Conservation (phyloP, 2,888 invertebrate genomes). For the Apamea monoglypha region DNA sequence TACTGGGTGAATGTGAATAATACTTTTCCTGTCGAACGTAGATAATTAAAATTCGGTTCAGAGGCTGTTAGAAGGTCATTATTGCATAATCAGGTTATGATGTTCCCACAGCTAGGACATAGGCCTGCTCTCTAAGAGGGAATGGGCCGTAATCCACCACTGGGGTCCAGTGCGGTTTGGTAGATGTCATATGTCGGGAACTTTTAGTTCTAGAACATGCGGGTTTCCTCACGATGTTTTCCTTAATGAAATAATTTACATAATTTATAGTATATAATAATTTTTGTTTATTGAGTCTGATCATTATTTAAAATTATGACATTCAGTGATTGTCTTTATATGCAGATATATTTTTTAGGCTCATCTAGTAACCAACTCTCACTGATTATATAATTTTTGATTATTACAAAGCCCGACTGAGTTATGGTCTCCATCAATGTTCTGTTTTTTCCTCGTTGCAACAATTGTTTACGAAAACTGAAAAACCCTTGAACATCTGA, state of each 20-base stretch:
- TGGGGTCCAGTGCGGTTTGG: neutral
- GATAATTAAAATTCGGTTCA: conserved; percentile 5
- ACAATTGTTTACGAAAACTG: neutral
- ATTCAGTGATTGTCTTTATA: neutral
- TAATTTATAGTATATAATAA: too few species aligned
- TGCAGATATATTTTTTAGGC: neutral
- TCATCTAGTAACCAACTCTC: neutral
- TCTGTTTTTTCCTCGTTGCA: neutral
- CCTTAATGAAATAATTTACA: too few species aligned
- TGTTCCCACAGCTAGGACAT: neutral
- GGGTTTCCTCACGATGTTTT: neutral
- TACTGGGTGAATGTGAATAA: conserved; percentile 4
- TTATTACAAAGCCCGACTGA: neutral
- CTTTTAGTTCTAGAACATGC: neutral
- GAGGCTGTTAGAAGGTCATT: neutral
- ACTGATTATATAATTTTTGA: too few species aligned
- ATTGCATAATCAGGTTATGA: neutral
- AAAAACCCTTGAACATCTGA: neutral
- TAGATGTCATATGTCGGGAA: neutral
- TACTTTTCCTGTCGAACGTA: neutral
- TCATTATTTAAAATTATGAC: neutral
- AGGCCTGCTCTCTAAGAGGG: neutral
- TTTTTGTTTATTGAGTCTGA: neutral
- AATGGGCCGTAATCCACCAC: neutral
- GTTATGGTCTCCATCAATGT: neutral